Base-by-base conservation (phyloP, 1,140 invertebrate genomes). In the Pomacea maculata region DNA sequence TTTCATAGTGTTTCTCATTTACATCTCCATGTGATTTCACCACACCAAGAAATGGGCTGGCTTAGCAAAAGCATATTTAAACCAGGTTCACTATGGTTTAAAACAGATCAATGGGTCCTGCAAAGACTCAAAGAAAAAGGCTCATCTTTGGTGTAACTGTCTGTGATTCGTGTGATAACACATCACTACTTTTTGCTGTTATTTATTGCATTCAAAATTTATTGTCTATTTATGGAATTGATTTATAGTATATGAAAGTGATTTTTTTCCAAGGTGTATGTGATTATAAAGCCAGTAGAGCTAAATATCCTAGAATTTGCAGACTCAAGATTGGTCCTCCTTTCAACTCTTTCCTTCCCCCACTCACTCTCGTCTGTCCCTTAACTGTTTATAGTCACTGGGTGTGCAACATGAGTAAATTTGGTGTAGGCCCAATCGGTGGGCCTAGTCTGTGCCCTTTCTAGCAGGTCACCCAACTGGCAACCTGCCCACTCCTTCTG, bases 21-120 rank as follows among this genome's bases (percentile, higher is more conserved):
- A 7, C 97, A 98, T 91, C 91, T 98, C 63, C 97, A 98, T 85
- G 94, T 95, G 0, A 97, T 98, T 81, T 94, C 95, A 6, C 96
- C 96, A 6, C 92, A 93, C 17, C 93, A 93, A n/a, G 92, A 95
- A 84, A 96, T 98, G 94, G 92, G 93, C 0, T 94, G 95, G 45
- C 80, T 96, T 10, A 91, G 93, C 19, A 93, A 92, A 80, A 80
- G 94, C 57, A 94, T 97, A 81, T 98, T 97, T 87, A 94, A 91
- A 88, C 94, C 94, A 3, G 93, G 95, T 80, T 94, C 94, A 0
- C 95, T 93, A 84, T 98, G 96, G 96, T 98, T 97, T 93, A 95
- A 95, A 79, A 94, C 94, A 75, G 96, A 97, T 63, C 78, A 82
- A 1, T 85, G 84, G 84, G 63, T 85, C 29, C n/a, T 83, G 61